Conservation (phyloP, 1,140 invertebrate genomes). For the Drosophila lowei region DNA sequence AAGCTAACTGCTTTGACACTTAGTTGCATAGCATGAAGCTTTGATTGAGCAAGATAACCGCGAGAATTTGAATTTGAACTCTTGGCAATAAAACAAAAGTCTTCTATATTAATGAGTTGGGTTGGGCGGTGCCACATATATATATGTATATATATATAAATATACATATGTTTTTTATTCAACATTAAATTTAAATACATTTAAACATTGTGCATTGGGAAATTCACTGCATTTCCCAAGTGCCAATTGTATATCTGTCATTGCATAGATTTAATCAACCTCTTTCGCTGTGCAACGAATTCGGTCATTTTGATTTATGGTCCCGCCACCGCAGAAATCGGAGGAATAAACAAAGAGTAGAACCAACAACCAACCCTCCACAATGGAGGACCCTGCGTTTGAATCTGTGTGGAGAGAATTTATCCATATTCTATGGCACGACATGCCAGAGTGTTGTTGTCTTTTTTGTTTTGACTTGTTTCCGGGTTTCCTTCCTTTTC, state of each 20-base stretch:
- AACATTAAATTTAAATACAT: too few species aligned
- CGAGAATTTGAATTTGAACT: neutral
- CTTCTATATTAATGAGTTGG: too few species aligned
- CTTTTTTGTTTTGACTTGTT: slow-evolving; percentile 14
- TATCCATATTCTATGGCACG: slow-evolving; percentile 5
- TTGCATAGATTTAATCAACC: slow-evolving; percentile 2
- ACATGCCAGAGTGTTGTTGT: slow-evolving; percentile 27
- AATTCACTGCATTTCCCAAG: neutral
- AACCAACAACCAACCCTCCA: slow-evolving; percentile 11
- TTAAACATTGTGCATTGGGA: too few species aligned
- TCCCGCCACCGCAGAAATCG: slow-evolving; percentile 49
- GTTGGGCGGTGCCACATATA: too few species aligned
- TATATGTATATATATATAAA: too few species aligned
- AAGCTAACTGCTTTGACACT: slow-evolving; percentile 28
- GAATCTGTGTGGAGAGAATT: neutral
- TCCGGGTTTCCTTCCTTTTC: slow-evolving; percentile 13
- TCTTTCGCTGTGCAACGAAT: slow-evolving; percentile 25
- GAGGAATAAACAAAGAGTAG: slow-evolving; percentile 34
- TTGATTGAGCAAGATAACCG: neutral
- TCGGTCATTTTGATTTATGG: slow-evolving; percentile 64
- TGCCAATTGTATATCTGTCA: too few species aligned
- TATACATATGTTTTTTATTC: too few species aligned
- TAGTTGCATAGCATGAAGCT: neutral
- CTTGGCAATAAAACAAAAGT: too few species aligned
- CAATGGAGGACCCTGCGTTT: slow-evolving; percentile 8